These are phyloP conservation scores for Conus canariensis DNA, from an alignment of 2,888 invertebrate genomes.

Conservation along the genomic window DNA sequence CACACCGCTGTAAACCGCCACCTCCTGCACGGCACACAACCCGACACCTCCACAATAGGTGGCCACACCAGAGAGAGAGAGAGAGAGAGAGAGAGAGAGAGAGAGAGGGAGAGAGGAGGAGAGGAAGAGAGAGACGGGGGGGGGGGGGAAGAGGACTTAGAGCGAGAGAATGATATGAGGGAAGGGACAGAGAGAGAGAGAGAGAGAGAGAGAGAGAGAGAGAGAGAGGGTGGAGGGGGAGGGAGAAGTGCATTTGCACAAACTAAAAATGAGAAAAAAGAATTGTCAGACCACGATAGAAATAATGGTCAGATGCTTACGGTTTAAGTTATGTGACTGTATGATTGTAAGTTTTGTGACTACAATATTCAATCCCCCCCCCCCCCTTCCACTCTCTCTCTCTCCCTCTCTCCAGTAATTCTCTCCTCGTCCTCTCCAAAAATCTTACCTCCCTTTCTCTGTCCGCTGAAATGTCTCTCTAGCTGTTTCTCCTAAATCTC, in stretches of 20 bases:
- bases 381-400: background rate
- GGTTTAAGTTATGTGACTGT: no score
- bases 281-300: no score
- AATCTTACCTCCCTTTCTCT: no score
- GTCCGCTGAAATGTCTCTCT: no score
- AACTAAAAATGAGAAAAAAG: no score
- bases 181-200: background rate
- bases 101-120: background rate
- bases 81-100: background rate
- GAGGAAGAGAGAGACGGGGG: background rate
- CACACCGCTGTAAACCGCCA: background rate
- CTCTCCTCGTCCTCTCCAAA: background rate
- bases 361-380: background rate
- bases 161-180: background rate
- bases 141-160: background rate
- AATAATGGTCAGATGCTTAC: no score
- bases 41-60: background rate
- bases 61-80: background rate
- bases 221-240: background rate
- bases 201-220: background rate
- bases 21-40: background rate
- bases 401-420: no score
- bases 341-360: no score
- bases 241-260: background rate
- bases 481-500: no score